Base-by-base conservation (phyloP, 2,888 invertebrate species). In the Hypercompe scribonia region DNA sequence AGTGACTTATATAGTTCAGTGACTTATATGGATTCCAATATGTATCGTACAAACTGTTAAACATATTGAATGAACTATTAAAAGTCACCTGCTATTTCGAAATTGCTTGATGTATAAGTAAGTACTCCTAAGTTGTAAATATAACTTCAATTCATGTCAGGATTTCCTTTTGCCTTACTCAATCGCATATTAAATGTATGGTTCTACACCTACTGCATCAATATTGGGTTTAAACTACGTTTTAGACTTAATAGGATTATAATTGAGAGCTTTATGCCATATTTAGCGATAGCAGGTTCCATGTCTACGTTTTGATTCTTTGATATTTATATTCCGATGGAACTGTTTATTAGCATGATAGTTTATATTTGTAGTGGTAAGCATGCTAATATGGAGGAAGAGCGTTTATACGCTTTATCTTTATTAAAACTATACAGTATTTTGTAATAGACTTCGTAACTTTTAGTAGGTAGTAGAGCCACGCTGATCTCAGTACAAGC, bases 201-300 rank as follows among this genome's bases (percentile, higher is more conserved):
- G 46, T 33, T 31, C 28, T 61, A 46, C 66, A 66, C 66, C 66
- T 66, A 46, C 46, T 46, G 66, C 66, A 66, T 66, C 46, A 33
- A 46, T 46, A 46, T 46, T 21, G 33, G 46, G 21, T 68, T 18
- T 61, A 31, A 18, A 33, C 24, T 66, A 66, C 31, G 28, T 66
- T 66, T 66, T 66, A 31, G 15, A 18, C 39, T 39, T 28, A 42
- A 28, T 46, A 31, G 42, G 33, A 13, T 46, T 33, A 24, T 66
- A 33, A 66, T 46, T 31, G 24, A 66, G 13, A 66, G 66, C 24
- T 31, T 42, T 21, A 66, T 39, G 3, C 39, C 33, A 31, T 66
- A 66, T 66, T 66, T 46, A 46, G 66, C 66, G 42, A 33, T 5
- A 10, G 39, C 33, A 4, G 24, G 24, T 11, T 66, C 24, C 24